Base-by-base conservation (phyloP, 2,113 vertebrate species). In the Poecilia latipinna region DNA sequence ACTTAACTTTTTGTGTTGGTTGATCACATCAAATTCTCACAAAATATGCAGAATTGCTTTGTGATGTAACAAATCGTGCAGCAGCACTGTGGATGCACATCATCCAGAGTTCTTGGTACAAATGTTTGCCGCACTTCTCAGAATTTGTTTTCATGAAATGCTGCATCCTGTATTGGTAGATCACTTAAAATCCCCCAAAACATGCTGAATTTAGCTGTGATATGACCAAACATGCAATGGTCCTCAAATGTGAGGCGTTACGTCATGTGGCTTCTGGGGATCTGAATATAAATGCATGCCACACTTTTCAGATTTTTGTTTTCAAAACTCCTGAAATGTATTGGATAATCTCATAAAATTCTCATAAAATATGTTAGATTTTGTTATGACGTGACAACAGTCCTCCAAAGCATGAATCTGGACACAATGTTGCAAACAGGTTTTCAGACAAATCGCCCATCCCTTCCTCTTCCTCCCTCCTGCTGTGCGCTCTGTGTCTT, bases 401-500 rank as follows among this genome's bases (percentile, higher is more conserved):
- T 90, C 80, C 29, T 74, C 75, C 69, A 84, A 80, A 82, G 82
- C 73, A 81, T 72, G 68, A 69, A 24, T 82, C 35, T 37, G 35
- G 11, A 37, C 2, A 12, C 2, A 10, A 37, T 3, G 11, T 12
- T 37, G 77, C 66, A 65, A 85, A 65, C 60, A 79, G n/a, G 28
- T 70, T 29, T 63, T 78, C 48, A 70, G 57, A 84, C 35, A 62
- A 78, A 79, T 72, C 61, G 2, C 69, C 61, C 32, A n/a, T n/a
- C n/a, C n/a, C n/a, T n/a, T n/a, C n/a, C n/a, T 3, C 51, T 60
- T 33, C 35, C 68, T 79, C 24, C 72, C 51, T 79, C 77, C 67
- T 65, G 2, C 67, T 87, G 70, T 31, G 15, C 61, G 42, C 66
- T 68, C 86, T 86, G 81, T 73, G 39, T 86, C 84, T 89, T 84